Conservation (phyloP, 2,797 vertebrate genomes). For the Spea hammondii region DNA sequence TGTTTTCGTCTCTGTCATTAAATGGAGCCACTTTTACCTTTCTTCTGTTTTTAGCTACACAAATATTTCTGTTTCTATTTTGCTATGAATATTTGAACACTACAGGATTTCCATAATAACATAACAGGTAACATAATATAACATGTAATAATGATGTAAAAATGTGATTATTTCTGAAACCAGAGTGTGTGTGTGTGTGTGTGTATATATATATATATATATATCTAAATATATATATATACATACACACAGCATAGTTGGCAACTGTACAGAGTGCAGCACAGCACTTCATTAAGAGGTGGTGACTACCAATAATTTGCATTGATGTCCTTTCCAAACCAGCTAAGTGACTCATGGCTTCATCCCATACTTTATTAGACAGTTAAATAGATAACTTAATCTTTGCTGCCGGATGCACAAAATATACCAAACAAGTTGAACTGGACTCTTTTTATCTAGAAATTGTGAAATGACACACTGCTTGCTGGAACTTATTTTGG, state of each 20-base stretch:
- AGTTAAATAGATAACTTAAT: not conserved
- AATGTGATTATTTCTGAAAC: too few species aligned
- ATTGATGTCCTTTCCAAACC: too few species aligned
- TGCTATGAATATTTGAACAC: too few species aligned
- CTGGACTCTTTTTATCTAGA: conserved; percentile 2
- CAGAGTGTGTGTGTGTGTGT: too few species aligned
- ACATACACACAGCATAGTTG: too few species aligned
- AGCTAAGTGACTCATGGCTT: not conserved
- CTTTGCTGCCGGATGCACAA: not conserved
- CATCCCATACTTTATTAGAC: not conserved
- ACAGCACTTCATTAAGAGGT: not conserved
- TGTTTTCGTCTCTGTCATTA: not conserved
- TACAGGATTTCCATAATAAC: too few species aligned
- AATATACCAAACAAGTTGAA: not conserved
- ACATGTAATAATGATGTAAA: too few species aligned
- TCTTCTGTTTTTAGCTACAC: not conserved
- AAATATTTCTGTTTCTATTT: too few species aligned
- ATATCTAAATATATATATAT: too few species aligned
- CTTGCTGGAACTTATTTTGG: conserved; percentile 39
- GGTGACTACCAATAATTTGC: not conserved
- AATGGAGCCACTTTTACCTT: not conserved
- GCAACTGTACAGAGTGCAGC: too few species aligned
- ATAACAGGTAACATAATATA: too few species aligned
- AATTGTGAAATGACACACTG: conserved; percentile 22
- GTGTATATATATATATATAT: too few species aligned